Percentiles rank a stretch among this genome's conserved stretches.
phyloP scores from a whole-genome alignment of 92 coral and sea anemone species.

The Actinernus sp. region DNA sequence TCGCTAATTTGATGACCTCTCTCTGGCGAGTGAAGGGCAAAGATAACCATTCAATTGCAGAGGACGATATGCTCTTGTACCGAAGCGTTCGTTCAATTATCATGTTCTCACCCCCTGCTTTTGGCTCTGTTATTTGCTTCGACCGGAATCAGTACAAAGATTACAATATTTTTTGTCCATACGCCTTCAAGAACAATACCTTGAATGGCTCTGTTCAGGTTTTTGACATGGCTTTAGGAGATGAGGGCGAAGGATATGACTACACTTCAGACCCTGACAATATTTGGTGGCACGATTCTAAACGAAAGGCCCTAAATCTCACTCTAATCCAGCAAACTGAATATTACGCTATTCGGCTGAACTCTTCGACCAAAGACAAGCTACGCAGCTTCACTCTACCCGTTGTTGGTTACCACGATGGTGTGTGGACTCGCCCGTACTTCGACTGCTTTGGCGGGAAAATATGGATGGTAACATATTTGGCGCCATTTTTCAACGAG shows the following conservation, averaged over 20 bases:
- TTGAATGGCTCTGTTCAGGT: constrained; percentile 46
- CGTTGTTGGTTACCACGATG: constrained; percentile 55
- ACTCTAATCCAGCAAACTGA: constrained; percentile 24
- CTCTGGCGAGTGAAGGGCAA: constrained; percentile 58
- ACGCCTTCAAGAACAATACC: constrained; percentile 69
- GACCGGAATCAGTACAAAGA: constrained; percentile 61
- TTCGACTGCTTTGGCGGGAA: constrained; percentile 93
- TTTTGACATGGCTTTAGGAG: constrained; percentile 63
- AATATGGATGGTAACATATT: constrained; percentile 88
- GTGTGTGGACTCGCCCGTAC: constrained; percentile 90
- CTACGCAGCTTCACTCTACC: constrained; percentile 31
- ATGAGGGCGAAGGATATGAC: constrained; percentile 51
- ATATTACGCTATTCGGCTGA: constrained; percentile 46
- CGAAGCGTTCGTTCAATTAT: constrained; percentile 57
- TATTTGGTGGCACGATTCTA: constrained; percentile 73
- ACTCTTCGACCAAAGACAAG: constrained; percentile 19
- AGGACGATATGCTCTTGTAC: constrained; percentile 51
- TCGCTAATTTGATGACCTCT: constrained; percentile 79
- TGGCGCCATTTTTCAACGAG: constrained; percentile 83
- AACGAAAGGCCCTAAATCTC: constrained; percentile 25
- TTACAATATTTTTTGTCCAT: constrained; percentile 81
- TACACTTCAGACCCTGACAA: constrained; percentile 56
- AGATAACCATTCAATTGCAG: constrained; percentile 41
- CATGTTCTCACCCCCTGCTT: constrained; percentile 61
- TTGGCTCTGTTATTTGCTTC: constrained; percentile 89